Percentiles rank a stretch among this genome's conserved stretches.
Conservation (phyloP, 2,113 vertebrate species). For the Podarcis raffonei region DNA sequence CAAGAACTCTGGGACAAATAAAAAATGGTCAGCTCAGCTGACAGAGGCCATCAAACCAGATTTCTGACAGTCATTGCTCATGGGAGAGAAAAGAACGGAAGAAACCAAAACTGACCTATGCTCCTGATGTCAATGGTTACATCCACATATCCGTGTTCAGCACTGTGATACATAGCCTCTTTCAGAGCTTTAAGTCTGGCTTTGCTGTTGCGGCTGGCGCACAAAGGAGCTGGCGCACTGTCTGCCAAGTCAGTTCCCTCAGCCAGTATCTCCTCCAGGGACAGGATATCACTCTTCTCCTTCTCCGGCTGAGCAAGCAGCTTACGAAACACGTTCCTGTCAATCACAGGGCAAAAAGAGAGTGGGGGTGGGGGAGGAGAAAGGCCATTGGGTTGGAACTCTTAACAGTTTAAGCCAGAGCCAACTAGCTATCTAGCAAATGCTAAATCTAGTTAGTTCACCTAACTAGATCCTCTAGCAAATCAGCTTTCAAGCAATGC, state of each 20-base stretch:
- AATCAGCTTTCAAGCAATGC: slow-evolving; percentile 59
- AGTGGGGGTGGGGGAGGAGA: slow-evolving; percentile 3
- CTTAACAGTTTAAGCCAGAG: slow-evolving; percentile 54
- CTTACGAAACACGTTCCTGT: slow-evolving; percentile 95
- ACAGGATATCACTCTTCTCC: slow-evolving; percentile 92
- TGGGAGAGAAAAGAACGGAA: rapidly evolving
- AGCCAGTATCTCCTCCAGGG: slow-evolving; percentile 95
- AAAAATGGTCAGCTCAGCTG: rapidly evolving
- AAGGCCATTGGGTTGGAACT: slow-evolving; percentile 55
- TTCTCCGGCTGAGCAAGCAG: slow-evolving; percentile 93
- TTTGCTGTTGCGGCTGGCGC: slow-evolving; percentile 88
- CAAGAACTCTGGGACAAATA: not conserved
- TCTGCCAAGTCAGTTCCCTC: slow-evolving; percentile 90
- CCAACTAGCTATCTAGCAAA: slow-evolving; percentile 54
- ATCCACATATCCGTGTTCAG: slow-evolving; percentile 94
- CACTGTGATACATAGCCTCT: slow-evolving; percentile 98
- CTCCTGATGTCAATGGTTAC: slow-evolving; percentile 96
- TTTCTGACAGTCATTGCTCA: not conserved
- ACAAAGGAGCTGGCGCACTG: slow-evolving; percentile 82
- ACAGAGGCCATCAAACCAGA: rapidly evolving
- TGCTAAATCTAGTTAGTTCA: slow-evolving; percentile 59
- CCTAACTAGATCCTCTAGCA: slow-evolving; percentile 58
- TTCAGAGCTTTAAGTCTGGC: slow-evolving; percentile 94
- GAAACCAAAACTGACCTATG: slow-evolving; percentile 81
- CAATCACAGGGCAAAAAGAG: slow-evolving; percentile 58